These are phyloP conservation scores for Tylochromis polylepis DNA, from an alignment of 2,113 vertebrate species.

Conservation along the genomic window DNA sequence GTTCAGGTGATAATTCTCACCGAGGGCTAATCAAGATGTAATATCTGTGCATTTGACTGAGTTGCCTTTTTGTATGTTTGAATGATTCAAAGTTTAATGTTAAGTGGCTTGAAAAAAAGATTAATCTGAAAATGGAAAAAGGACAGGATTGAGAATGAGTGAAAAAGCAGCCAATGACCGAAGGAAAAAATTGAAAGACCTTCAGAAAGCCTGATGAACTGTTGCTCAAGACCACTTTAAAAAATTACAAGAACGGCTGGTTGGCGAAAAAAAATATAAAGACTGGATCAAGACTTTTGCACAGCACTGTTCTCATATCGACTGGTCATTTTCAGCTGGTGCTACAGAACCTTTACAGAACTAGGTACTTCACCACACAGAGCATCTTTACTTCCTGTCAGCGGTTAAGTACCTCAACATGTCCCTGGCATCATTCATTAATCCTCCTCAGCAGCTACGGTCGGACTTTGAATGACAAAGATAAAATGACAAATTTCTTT, in stretches of 20 bases:
- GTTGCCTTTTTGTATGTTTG: neutral
- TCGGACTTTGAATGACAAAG: too few species aligned
- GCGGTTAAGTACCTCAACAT: neutral
- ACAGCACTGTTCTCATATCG: neutral
- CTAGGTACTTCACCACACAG: neutral
- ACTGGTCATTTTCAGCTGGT: neutral
- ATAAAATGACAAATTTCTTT: neutral
- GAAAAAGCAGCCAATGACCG: neutral
- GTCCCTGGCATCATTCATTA: neutral
- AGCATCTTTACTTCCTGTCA: neutral
- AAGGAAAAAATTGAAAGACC: fast-evolving
- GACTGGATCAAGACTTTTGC: neutral
- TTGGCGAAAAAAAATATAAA: neutral
- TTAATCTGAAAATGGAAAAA: neutral
- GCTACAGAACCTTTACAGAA: neutral
- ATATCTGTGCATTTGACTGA: neutral
- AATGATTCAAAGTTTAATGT: neutral
- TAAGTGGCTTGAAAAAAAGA: fast-evolving
- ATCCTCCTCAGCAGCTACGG: neutral
- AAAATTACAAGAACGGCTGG: fast-evolving
- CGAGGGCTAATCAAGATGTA: fast-evolving
- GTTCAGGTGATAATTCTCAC: neutral
- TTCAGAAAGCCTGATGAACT: neutral
- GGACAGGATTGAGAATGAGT: neutral
- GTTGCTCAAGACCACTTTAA: neutral